These are phyloP conservation scores for Aegotheles bennettii DNA, from an alignment of 2,113 vertebrate species.

Conservation along the genomic window DNA sequence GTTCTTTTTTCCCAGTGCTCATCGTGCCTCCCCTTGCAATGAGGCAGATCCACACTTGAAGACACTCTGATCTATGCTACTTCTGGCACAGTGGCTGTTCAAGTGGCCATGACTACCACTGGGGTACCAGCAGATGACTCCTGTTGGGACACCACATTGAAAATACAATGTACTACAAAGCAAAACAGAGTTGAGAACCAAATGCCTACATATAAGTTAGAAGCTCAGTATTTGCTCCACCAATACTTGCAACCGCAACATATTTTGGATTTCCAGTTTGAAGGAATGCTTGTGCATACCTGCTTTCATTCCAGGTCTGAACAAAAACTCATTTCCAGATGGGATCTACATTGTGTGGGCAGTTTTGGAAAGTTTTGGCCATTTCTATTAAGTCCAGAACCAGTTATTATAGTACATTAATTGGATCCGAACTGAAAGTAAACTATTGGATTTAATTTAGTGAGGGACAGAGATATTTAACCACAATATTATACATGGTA, in stretches of 20 bases:
- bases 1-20: neutral
- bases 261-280: conserved; percentile 31
- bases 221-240: neutral
- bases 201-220: neutral
- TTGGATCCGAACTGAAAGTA: neutral
- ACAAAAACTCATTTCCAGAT: conserved; percentile 35
- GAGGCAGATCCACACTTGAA: neutral
- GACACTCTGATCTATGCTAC: neutral
- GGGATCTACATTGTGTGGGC: conserved; percentile 4
- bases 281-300: conserved; percentile 30
- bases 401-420: neutral
- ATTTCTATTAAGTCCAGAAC: neutral
- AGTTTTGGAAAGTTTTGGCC: conserved; percentile 17
- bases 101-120: neutral
- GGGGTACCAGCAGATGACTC: neutral
- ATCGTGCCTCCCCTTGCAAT: neutral
- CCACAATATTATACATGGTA: neutral
- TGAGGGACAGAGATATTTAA: neutral
- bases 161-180: neutral
- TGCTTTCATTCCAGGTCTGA: conserved; percentile 39
- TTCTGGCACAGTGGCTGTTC: neutral
- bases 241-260: neutral
- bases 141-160: neutral
- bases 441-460: conserved; percentile 20
- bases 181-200: neutral